Conservation (phyloP, 2,113 vertebrate species). For the Drymodes brunneopygia region DNA sequence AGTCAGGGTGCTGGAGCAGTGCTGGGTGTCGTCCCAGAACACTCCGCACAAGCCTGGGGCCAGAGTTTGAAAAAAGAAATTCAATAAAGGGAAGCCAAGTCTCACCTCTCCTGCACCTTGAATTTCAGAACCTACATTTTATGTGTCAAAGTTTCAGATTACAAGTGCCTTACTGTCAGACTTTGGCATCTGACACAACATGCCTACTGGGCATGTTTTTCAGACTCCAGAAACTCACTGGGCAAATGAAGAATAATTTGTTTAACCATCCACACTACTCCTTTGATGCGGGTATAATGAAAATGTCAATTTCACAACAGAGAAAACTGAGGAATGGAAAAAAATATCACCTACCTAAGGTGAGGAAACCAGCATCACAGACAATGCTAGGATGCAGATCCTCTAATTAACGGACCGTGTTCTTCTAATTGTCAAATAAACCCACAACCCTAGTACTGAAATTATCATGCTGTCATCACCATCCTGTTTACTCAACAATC, state of each 20-base stretch:
- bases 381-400: not conserved
- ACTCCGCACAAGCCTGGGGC: rapidly evolving
- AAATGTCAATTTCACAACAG: constrained; percentile 24
- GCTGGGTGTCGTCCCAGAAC: not conserved
- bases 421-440: constrained; percentile 36
- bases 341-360: not conserved
- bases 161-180: not conserved
- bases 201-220: constrained; percentile 1
- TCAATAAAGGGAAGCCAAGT: not conserved
- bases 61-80: not conserved
- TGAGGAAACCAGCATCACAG: not conserved
- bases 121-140: constrained; percentile 1
- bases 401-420: not conserved
- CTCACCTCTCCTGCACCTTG: not conserved
- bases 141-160: not conserved
- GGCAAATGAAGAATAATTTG: constrained; percentile 39
- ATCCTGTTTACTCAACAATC: constrained; percentile 26
- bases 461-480: not conserved
- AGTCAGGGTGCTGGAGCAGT: not conserved
- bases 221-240: constrained; percentile 7
- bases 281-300: constrained; percentile 32
- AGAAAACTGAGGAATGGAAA: not conserved
- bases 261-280: constrained; percentile 15
- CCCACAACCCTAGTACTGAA: not conserved
- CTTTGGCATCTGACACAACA: constrained; percentile 15